Percentiles rank a stretch among this genome's conserved stretches.
Evolutionary conservation across 2,888 invertebrate genomes (phyloP).

Genomic region (Isotomurus palustris): DNA sequence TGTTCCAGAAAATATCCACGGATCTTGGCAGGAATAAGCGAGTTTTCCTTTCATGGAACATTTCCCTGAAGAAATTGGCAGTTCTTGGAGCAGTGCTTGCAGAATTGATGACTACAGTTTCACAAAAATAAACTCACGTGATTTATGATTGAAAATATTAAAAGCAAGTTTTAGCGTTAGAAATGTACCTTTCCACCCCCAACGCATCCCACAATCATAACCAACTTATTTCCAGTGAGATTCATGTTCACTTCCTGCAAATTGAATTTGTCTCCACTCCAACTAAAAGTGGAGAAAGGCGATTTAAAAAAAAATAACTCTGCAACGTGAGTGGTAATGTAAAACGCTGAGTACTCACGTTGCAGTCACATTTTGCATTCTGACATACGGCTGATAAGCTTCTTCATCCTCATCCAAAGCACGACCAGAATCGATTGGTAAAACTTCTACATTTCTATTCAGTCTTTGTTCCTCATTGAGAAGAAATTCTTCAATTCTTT

Average conservation of each 20-base stretch:
- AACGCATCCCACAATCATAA: conserved; percentile 48
- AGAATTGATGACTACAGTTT: conserved; percentile 27
- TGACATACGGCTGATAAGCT: conserved; percentile 22
- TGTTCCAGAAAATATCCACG: conserved; percentile 39
- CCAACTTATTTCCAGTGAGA: conserved; percentile 60
- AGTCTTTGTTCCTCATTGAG: conserved; percentile 30
- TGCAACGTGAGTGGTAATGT: background rate
- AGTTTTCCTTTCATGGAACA: conserved; percentile 50
- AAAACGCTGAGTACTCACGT: conserved; percentile 5
- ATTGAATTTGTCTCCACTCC: conserved; percentile 49
- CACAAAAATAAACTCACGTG: too few relatives aligned
- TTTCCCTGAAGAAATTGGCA: conserved; percentile 50
- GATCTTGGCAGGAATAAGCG: conserved; percentile 48
- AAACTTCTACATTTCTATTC: conserved; percentile 8
- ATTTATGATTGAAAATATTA: background rate
- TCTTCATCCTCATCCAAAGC: too few relatives aligned
- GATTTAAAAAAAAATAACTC: background rate
- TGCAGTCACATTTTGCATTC: conserved; percentile 32
- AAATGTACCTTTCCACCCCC: conserved; percentile 23
- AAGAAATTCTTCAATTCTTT: conserved; percentile 58
- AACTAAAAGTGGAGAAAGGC: conserved; percentile 15
- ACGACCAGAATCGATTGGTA: too few relatives aligned
- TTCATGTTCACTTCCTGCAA: conserved; percentile 63
- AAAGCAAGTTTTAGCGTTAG: background rate
- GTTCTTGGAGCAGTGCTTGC: conserved; percentile 52